These are phyloP conservation scores for Geopemphigus sp. DNA, from an alignment of 1,140 invertebrate genomes.

Conservation along the genomic window DNA sequence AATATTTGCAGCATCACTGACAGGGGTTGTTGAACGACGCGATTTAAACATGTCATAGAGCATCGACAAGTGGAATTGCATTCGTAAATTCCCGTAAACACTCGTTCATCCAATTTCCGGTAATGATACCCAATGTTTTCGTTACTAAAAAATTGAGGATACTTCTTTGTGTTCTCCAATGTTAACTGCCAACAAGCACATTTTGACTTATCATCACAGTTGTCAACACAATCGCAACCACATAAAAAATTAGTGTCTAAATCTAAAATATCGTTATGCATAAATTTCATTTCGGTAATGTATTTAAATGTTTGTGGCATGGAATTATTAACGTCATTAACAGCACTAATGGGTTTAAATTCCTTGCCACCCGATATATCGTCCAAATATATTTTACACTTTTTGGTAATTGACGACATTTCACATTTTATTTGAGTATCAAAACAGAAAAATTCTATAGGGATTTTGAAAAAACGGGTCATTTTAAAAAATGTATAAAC, in stretches of 20 bases:
- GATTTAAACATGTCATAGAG: slow-evolving; percentile 74
- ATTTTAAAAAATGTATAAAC: slow-evolving; percentile 72
- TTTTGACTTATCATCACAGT: slow-evolving; percentile 81
- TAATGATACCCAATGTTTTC: slow-evolving; percentile 77
- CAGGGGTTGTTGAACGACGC: slow-evolving; percentile 83
- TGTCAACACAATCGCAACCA: slow-evolving; percentile 88
- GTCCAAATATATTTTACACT: slow-evolving; percentile 53
- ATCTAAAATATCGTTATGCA: slow-evolving; percentile 80
- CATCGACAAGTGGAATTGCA: slow-evolving; percentile 87
- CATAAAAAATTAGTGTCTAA: slow-evolving; percentile 80
- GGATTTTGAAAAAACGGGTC: slow-evolving; percentile 60
- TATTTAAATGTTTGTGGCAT: slow-evolving; percentile 83
- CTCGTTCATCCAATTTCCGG: slow-evolving; percentile 74
- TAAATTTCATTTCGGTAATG: slow-evolving; percentile 77
- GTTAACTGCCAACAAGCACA: slow-evolving; percentile 92
- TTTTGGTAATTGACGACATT: slow-evolving; percentile 69
- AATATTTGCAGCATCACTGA: slow-evolving; percentile 82
- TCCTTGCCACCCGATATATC: slow-evolving; percentile 80
- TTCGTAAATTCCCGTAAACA: slow-evolving; percentile 91
- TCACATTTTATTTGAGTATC: slow-evolving; percentile 74
- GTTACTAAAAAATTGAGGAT: slow-evolving; percentile 57
- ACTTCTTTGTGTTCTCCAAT: slow-evolving; percentile 64
- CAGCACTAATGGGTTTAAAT: slow-evolving; percentile 80
- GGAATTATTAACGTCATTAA: slow-evolving; percentile 83
- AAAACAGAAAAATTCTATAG: slow-evolving; percentile 89